phyloP scores from a whole-genome alignment of 1,140 invertebrate genomes.

The Atopsyche davidsoni region DNA sequence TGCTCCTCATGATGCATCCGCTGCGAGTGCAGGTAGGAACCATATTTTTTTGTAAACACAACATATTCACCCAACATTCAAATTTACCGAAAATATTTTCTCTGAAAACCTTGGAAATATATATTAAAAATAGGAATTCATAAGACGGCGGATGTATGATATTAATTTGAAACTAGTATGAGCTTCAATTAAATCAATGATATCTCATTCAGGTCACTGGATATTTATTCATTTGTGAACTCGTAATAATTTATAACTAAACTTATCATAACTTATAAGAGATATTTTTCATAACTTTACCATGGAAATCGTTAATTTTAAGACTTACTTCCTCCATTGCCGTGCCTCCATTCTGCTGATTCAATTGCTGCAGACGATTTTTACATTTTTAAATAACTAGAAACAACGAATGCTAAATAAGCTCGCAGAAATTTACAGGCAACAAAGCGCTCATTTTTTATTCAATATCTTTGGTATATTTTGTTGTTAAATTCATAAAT shows the following conservation, averaged over 20 bases:
- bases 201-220: no score
- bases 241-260: not conserved
- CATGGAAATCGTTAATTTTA: not conserved
- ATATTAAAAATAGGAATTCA: not conserved
- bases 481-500: not conserved
- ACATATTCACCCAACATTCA: not conserved
- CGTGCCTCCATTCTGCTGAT: no score
- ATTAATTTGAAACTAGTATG: not conserved
- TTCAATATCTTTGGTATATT: not conserved
- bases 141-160: not conserved
- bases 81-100: not conserved
- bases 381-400: not conserved
- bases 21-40: slow-evolving; percentile 79
- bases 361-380: no score
- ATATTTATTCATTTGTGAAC: no score
- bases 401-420: not conserved
- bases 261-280: not conserved
- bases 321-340: not conserved
- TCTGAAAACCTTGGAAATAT: not conserved
- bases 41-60: not conserved
- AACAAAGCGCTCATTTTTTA: not conserved
- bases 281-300: not conserved
- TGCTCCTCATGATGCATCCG: slow-evolving; percentile 82
- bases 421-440: not conserved
- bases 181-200: no score